Evolutionary conservation across 1,140 invertebrate genomes (phyloP).

Genomic region (Drosophila tani): DNA sequence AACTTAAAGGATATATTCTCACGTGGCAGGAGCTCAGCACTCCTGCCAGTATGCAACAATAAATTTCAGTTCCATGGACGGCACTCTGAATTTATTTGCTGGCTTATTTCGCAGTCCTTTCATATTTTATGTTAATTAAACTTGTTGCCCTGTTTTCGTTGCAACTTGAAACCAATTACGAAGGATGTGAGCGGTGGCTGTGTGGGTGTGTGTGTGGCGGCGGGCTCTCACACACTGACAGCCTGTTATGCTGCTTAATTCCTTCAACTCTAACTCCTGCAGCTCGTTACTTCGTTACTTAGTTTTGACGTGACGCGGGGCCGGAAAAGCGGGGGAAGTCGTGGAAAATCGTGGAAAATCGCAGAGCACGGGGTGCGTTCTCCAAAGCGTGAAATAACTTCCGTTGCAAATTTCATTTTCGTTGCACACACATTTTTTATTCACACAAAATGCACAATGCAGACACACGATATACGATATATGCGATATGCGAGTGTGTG

Average conservation of each 20-base stretch:
- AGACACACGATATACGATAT: conserved; percentile 49
- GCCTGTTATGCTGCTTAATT: conserved; percentile 78
- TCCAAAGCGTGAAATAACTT: conserved; percentile 81
- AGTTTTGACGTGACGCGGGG: conserved; percentile 64
- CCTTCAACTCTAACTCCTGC: conserved; percentile 28
- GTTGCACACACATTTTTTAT: conserved; percentile 76
- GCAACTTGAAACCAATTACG: conserved; percentile 80
- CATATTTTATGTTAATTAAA: conserved; percentile 83
- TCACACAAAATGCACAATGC: conserved; percentile 76
- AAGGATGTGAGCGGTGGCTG: conserved; percentile 18
- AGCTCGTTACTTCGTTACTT: conserved; percentile 74
- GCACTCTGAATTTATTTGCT: conserved; percentile 63
- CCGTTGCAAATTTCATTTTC: conserved; percentile 81
- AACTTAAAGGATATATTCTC: background rate
- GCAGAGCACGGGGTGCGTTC: conserved; percentile 22
- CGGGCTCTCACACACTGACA: conserved; percentile 51
- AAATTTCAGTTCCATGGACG: conserved; percentile 32
- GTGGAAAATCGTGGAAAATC: conserved; percentile 36
- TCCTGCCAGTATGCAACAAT: conserved; percentile 50
- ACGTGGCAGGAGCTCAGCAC: background rate
- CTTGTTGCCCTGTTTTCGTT: conserved; percentile 65
- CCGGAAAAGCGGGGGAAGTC: conserved; percentile 12
- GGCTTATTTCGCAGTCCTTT: conserved; percentile 35
- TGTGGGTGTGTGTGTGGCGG: background rate
- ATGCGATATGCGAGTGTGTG: conserved; percentile 6